phyloP scores from a whole-genome alignment of 2,888 invertebrate genomes.

The Mantis religiosa region DNA sequence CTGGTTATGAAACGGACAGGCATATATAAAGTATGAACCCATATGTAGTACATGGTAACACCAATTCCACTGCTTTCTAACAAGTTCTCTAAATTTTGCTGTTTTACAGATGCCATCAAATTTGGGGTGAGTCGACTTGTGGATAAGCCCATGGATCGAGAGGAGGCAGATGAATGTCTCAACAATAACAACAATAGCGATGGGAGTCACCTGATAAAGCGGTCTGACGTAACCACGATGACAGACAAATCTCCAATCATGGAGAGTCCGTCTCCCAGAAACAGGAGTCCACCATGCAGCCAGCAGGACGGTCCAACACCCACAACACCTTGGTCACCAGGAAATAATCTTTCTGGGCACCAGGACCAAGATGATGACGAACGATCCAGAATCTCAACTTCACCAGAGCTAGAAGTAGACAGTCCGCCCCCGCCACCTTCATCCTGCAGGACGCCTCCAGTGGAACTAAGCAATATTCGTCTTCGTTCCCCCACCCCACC shows the following conservation, averaged over 20 bases:
- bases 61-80: too few species aligned
- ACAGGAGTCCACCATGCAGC: background rate
- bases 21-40: too few species aligned
- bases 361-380: constrained; percentile 31
- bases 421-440: constrained; percentile 56
- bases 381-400: constrained; percentile 46
- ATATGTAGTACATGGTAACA: too few species aligned
- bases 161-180: constrained; percentile 46
- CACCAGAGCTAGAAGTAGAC: constrained; percentile 70
- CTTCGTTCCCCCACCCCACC: background rate
- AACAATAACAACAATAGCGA: constrained; percentile 45
- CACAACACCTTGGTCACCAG: background rate
- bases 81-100: background rate
- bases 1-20: too few species aligned
- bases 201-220: constrained; percentile 33
- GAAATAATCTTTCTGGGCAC: constrained; percentile 32
- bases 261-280: constrained; percentile 38
- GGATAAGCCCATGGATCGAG: constrained; percentile 56
- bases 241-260: constrained; percentile 40
- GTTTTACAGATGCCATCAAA: constrained; percentile 69
- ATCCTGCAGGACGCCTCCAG: constrained; percentile 37
- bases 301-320: background rate
- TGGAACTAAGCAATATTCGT: background rate
- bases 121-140: constrained; percentile 81
- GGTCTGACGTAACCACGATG: constrained; percentile 55